Percentiles rank a stretch among this genome's conserved stretches.
Conservation (phyloP, 2,797 vertebrate genomes). For the Amblyraja radiata region DNA sequence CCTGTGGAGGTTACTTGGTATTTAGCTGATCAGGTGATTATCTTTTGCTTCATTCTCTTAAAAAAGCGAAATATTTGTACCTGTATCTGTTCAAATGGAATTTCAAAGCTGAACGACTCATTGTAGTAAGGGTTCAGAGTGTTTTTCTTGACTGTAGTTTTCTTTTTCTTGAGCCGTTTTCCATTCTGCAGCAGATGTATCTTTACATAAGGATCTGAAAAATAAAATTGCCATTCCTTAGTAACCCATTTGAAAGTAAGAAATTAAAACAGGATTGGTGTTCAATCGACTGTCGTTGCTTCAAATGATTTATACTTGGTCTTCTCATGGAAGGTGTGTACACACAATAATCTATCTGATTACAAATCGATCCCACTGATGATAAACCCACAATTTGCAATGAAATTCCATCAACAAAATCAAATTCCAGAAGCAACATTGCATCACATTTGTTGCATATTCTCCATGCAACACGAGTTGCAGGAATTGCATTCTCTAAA, state of each 20-base stretch:
- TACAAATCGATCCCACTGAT: no score
- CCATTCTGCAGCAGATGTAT: conserved; percentile 93
- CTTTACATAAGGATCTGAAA: conserved; percentile 90
- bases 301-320: background rate
- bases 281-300: background rate
- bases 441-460: no score
- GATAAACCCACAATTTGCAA: no score
- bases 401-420: no score
- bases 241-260: background rate
- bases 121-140: conserved; percentile 97
- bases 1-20: background rate
- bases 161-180: conserved; percentile 96
- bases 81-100: conserved; percentile 96
- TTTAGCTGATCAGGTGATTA: background rate
- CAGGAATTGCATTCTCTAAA: no score
- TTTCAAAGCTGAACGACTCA: conserved; percentile 97
- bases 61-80: conserved; percentile 49
- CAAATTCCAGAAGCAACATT: no score
- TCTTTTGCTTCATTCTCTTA: no score
- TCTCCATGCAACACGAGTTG: no score
- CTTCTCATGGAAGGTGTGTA: background rate
- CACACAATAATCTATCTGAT: no score
- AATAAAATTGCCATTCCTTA: background rate
- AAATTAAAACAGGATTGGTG: conserved; percentile 40
- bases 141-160: conserved; percentile 98